Evolutionary conservation across 2,797 vertebrate species (phyloP), one percentile per base, ranked within the genome.

Genomic region (Ciconia nigra): DNA sequence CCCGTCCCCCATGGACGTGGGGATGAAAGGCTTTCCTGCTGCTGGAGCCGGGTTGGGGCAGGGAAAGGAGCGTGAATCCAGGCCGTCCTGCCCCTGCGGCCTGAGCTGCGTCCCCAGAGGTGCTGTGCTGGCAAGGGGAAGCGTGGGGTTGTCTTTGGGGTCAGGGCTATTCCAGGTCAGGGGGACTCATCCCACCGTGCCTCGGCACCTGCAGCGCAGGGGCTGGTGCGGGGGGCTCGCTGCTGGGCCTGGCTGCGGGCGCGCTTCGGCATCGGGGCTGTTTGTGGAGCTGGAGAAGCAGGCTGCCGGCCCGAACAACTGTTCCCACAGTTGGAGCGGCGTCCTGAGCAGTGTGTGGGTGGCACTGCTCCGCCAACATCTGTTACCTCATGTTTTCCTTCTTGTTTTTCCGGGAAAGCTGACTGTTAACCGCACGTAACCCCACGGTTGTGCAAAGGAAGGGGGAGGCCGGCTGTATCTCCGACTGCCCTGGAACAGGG

Each of bases 301-400:
- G 70, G 78, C 65, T 71, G 93, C 70, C 33, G 80, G 71, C 91
- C 90, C 42, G 1, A 33, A 4, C 13, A 37, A 28, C 73, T 9
- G 5, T 81, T 92, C 84, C 89, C 95, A 58, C 86, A 96, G 73
- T 25, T 90, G 94, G 93, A 95, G 71, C 85, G 5, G 87, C 28
- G 18, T 93, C 93, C 62, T 7, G 9, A 57, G 94, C 88, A 8
- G 58, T 11, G 91, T 35, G 96, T 95, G 96, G 96, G 96, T 91
- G 95, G 90, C 96, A 84, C 83, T 15, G 94, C 76, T 55, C 80
- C 70, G 2, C 95, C 93, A 90, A 39, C 96, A 82, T 35, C 85
- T 94, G 83, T 97, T 95, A 78, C 90, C 83, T 96, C 91, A 82
- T 95, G 94, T 94, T 92, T 92, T 92, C 77, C 73, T 73, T 76